A percentile compares a stretch with the other conserved stretches of the same genome.
Conservation (phyloP, 1,140 invertebrate genomes). For the Papilio helenus region DNA sequence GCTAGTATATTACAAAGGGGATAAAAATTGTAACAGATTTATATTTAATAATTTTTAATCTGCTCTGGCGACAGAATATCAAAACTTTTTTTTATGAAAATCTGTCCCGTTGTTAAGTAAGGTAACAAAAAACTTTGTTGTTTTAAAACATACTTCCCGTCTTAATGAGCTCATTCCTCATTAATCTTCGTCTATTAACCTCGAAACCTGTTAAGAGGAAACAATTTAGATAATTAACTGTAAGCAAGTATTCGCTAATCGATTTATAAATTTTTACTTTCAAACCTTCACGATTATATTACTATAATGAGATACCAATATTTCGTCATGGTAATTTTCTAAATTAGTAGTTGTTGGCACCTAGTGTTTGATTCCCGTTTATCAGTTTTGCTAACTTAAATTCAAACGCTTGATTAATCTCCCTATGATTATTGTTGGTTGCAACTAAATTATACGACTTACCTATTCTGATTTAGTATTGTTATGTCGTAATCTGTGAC, state of each 20-base stretch:
- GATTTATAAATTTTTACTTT: not conserved
- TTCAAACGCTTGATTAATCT: not conserved
- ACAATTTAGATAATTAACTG: not conserved
- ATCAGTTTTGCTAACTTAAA: not conserved
- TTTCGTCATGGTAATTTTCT: not conserved
- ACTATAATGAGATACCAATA: not conserved
- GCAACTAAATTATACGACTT: not conserved
- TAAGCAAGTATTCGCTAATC: not conserved
- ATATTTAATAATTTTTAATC: too few relatives aligned
- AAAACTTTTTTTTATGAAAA: not conserved
- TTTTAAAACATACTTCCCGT: not conserved
- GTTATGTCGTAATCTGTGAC: not conserved
- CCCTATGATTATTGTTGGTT: not conserved
- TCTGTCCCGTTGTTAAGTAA: not conserved
- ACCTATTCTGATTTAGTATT: not conserved
- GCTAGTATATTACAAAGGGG: too few relatives aligned
- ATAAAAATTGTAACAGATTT: too few relatives aligned
- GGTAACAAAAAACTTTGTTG: not conserved
- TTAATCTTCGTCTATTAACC: constrained; percentile 15
- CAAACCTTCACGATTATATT: not conserved
- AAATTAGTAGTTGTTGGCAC: not conserved
- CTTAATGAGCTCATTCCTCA: not conserved
- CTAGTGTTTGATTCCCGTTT: not conserved
- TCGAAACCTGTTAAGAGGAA: constrained; percentile 1
- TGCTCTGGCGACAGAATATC: not conserved